These are phyloP conservation scores for Basileuterus tristriatus DNA, from an alignment of 2,797 vertebrate species.

Conservation along the genomic window DNA sequence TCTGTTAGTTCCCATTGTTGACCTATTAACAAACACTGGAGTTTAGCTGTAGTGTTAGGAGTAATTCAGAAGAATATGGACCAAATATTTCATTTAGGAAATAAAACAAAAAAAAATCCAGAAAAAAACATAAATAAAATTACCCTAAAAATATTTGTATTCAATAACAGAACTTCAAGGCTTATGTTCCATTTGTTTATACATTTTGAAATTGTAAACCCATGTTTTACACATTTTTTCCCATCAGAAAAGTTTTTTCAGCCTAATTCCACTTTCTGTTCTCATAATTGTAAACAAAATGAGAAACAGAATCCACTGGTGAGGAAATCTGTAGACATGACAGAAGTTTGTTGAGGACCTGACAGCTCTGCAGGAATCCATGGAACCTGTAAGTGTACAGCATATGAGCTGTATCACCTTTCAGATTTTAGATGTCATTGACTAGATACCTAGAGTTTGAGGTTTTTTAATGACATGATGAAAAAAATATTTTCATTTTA, in stretches of 20 bases:
- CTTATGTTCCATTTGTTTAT: background rate
- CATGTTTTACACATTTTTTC: background rate
- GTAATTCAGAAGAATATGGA: background rate
- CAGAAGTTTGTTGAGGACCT: background rate
- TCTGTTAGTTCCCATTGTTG: background rate
- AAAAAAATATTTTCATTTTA: background rate
- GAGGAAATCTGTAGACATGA: background rate
- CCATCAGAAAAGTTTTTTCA: background rate
- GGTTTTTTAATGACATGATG: rapidly evolving
- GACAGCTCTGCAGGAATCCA: background rate
- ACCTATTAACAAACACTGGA: background rate
- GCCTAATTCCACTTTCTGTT: background rate
- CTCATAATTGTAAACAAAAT: background rate
- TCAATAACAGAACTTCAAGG: background rate
- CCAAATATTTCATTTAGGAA: background rate
- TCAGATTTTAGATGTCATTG: background rate
- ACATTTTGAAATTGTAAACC: background rate
- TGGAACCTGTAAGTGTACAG: background rate
- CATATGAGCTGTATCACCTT: background rate
- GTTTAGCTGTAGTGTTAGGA: background rate
- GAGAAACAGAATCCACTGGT: background rate
- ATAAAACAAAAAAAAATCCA: background rate
- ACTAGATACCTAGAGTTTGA: background rate
- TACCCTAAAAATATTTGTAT: background rate
- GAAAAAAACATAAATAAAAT: background rate